phyloP scores from a whole-genome alignment of 2,888 invertebrate species.

The Trichogramma dendrolimi region DNA sequence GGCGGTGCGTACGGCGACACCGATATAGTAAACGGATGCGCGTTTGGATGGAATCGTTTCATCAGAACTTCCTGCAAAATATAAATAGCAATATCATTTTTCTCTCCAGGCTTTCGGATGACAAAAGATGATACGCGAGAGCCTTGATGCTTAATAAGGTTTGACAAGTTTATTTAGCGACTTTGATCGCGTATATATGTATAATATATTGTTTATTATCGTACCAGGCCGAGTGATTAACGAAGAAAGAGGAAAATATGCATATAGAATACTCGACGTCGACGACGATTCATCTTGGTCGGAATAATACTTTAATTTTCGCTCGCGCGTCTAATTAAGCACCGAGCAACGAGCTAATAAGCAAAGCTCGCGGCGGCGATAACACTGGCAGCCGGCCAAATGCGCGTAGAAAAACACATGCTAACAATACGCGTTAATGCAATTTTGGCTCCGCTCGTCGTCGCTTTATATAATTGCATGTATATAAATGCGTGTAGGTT shows the following conservation, averaged over 20 bases:
- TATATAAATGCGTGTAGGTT: not conserved
- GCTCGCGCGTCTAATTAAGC: too few species aligned
- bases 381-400: not conserved
- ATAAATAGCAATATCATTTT: slow-evolving; percentile 5
- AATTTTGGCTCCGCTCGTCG: not conserved
- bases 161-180: not conserved
- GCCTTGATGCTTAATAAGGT: not conserved
- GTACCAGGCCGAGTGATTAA: too few species aligned
- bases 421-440: not conserved
- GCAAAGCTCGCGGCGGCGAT: not conserved
- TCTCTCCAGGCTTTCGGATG: too few species aligned
- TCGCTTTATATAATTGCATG: not conserved
- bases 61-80: slow-evolving; percentile 71
- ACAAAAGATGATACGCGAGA: not conserved
- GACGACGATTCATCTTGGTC: too few species aligned
- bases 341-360: too few species aligned
- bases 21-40: slow-evolving; percentile 77
- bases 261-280: too few species aligned
- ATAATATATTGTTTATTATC: too few species aligned
- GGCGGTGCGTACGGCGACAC: slow-evolving; percentile 83
- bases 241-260: too few species aligned
- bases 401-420: not conserved
- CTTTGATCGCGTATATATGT: too few species aligned
- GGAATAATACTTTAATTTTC: too few species aligned
- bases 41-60: slow-evolving; percentile 72